These are phyloP conservation scores for Gymnoscelis rufifasciata DNA, from an alignment of 2,888 invertebrate genomes.

Conservation along the genomic window DNA sequence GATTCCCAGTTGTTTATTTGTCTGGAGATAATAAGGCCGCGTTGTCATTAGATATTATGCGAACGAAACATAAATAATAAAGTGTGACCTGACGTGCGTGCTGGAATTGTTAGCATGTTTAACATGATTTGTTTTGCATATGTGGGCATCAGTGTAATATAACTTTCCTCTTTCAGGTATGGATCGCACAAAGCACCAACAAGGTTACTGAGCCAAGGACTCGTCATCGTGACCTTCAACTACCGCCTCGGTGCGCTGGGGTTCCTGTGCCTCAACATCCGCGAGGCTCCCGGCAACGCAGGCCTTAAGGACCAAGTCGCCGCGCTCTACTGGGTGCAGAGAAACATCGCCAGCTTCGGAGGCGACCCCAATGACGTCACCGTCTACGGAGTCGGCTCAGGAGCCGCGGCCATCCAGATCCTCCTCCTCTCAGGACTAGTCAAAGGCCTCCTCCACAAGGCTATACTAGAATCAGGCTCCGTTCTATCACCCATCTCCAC, in stretches of 20 bases:
- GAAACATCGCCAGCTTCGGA: slow-evolving; percentile 60
- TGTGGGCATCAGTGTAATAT: too few relatives aligned
- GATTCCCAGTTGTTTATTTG: too few relatives aligned
- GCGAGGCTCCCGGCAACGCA: slow-evolving; percentile 57
- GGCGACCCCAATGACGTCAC: slow-evolving; percentile 60
- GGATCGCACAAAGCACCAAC: slow-evolving; percentile 50
- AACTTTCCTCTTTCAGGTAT: slow-evolving; percentile 49
- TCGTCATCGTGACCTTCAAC: slow-evolving; percentile 62
- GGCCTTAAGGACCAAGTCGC: slow-evolving; percentile 69
- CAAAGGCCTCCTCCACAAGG: slow-evolving; percentile 53
- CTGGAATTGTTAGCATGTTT: too few relatives aligned
- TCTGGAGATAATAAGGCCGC: too few relatives aligned
- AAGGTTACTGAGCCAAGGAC: slow-evolving; percentile 42
- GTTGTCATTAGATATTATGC: too few relatives aligned
- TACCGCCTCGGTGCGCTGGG: slow-evolving; percentile 65
- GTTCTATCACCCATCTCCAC: slow-evolving; percentile 53
- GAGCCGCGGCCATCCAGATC: slow-evolving; percentile 56
- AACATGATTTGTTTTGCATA: too few relatives aligned
- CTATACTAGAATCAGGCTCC: slow-evolving; percentile 63
- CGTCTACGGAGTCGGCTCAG: slow-evolving; percentile 59
- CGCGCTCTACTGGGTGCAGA: slow-evolving; percentile 64
- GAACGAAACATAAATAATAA: too few relatives aligned
- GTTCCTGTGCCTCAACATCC: slow-evolving; percentile 57
- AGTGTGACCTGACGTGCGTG: too few relatives aligned
- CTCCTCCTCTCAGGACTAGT: slow-evolving; percentile 52